phyloP scores from a whole-genome alignment of 2,888 invertebrate genomes.

The Agriopis marginaria region DNA sequence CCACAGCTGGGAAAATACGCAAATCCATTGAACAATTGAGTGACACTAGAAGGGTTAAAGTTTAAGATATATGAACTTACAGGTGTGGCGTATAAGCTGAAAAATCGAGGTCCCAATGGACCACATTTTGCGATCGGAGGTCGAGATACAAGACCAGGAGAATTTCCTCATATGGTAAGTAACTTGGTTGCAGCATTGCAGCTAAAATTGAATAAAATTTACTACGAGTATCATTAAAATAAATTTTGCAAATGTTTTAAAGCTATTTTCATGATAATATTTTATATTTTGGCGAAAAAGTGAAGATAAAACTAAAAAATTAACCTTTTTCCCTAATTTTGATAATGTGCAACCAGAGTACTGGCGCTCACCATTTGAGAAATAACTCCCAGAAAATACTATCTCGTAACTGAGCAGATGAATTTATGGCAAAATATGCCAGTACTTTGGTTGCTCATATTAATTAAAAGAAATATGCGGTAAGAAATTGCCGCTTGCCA shows the following conservation, averaged over 20 bases:
- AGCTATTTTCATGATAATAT: too few species aligned
- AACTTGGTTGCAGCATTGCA: background rate
- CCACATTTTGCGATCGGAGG: conserved; percentile 55
- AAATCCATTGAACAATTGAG: background rate
- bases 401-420: background rate
- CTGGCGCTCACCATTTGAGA: background rate
- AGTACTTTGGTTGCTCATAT: too few species aligned
- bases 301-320: too few species aligned
- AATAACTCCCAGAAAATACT: background rate
- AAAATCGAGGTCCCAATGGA: conserved; percentile 15
- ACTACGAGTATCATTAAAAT: too few species aligned
- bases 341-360: background rate
- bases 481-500: too few species aligned
- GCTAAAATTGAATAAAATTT: background rate
- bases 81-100: conserved; percentile 38
- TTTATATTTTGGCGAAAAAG: too few species aligned
- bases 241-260: too few species aligned
- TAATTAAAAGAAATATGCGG: too few species aligned
- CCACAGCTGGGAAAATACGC: too few species aligned
- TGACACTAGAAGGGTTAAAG: background rate
- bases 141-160: conserved; percentile 53
- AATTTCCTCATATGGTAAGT: conserved; percentile 70
- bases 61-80: conserved; percentile 15
- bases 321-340: too few species aligned
- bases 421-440: background rate